Evolutionary conservation across 2,797 vertebrate species (phyloP).

Genomic region (Phaenicophaeus curvirostris): DNA sequence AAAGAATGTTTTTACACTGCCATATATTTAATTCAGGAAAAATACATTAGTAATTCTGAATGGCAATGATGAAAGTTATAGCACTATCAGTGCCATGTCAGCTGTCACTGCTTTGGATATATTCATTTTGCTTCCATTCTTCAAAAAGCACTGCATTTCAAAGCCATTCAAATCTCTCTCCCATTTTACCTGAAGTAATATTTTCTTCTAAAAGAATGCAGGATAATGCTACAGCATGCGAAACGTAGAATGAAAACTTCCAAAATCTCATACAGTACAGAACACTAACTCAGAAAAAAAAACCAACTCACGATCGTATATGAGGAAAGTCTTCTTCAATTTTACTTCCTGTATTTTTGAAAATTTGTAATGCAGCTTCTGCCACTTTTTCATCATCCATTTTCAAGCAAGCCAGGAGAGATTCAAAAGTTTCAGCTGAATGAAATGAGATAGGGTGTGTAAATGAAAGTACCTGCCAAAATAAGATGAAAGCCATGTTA

Average conservation of each 20-base stretch:
- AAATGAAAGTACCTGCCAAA: conserved; percentile 93
- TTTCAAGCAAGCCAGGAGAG: conserved; percentile 94
- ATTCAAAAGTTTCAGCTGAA: conserved; percentile 98
- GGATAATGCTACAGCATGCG: neutral
- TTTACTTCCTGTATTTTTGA: conserved; percentile 96
- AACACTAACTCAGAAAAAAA: neutral
- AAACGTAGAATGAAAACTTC: conserved; percentile 4
- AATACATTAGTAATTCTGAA: neutral
- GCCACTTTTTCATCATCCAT: conserved; percentile 99
- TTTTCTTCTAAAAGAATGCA: neutral
- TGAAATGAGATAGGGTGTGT: conserved; percentile 98
- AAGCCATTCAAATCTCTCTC: neutral
- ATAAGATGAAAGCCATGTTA: conserved; percentile 3
- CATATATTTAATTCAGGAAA: neutral
- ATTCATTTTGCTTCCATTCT: neutral
- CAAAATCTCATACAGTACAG: neutral
- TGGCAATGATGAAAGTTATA: neutral
- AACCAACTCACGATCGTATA: conserved; percentile 91
- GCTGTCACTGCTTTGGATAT: neutral
- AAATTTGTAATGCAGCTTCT: conserved; percentile 96
- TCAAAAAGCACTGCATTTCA: neutral
- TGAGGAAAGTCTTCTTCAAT: conserved; percentile 98
- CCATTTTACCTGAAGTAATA: neutral
- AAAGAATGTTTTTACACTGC: neutral
- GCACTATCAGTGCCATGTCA: neutral